phyloP scores from a whole-genome alignment of 2,888 invertebrate species.

The Bombylius major region DNA sequence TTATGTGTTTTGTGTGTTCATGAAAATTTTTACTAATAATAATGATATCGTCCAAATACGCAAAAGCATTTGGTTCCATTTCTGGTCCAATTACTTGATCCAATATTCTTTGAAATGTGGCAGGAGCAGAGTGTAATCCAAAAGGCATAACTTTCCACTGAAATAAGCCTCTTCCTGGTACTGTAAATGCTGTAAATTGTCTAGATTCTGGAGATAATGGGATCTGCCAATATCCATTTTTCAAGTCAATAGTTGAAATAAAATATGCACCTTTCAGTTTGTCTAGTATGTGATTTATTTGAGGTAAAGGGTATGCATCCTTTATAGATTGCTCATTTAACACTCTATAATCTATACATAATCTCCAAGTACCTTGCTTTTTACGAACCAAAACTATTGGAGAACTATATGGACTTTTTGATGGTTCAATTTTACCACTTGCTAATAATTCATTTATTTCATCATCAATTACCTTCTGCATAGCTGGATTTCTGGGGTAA shows the following conservation, averaged over 20 bases:
- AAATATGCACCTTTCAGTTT: background rate
- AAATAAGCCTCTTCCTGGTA: slow-evolving; percentile 1
- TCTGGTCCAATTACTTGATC: background rate
- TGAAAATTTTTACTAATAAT: background rate
- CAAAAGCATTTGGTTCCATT: slow-evolving; percentile 1
- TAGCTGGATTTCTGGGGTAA: background rate
- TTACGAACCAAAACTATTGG: background rate
- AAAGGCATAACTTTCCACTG: background rate
- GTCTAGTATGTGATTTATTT: background rate
- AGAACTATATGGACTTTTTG: background rate
- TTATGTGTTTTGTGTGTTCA: background rate
- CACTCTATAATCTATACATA: background rate
- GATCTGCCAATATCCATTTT: background rate
- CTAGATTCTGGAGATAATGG: background rate
- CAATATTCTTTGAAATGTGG: slow-evolving; percentile 5
- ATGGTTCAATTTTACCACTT: background rate
- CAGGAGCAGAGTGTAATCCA: background rate
- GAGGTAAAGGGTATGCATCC: background rate
- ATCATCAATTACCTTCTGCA: background rate
- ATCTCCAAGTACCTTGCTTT: background rate
- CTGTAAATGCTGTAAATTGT: background rate
- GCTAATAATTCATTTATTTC: background rate
- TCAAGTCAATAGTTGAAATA: background rate
- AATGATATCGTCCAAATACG: slow-evolving; percentile 6
- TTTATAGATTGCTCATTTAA: background rate